Evolutionary conservation across 1,140 invertebrate genomes (phyloP).

Genomic region (Choristoneura fumiferana): DNA sequence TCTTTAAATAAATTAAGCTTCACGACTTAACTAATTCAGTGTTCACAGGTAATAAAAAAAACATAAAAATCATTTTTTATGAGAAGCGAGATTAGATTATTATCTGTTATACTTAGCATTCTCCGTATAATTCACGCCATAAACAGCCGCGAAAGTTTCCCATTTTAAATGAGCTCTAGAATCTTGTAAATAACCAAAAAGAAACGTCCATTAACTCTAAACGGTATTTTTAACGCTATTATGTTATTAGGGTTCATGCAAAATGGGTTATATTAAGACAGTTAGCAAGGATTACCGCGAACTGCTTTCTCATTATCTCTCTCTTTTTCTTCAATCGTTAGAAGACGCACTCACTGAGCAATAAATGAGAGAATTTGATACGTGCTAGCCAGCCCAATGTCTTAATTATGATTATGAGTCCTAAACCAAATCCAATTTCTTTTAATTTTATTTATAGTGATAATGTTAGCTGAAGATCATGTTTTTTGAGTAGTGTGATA

Average conservation of each 20-base stretch:
- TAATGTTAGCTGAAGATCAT: too few relatives aligned
- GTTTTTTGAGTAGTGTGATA: too few relatives aligned
- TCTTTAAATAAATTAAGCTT: too few relatives aligned
- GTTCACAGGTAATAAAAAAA: constrained; percentile 7
- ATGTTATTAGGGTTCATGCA: constrained; percentile 7
- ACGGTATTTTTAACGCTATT: constrained; percentile 12
- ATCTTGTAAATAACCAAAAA: constrained; percentile 1
- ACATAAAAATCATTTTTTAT: not conserved
- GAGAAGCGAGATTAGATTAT: not conserved
- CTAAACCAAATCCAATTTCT: too few relatives aligned
- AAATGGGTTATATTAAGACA: not conserved
- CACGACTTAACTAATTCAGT: not conserved
- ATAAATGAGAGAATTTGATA: too few relatives aligned
- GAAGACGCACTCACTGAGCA: too few relatives aligned
- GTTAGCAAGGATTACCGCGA: too few relatives aligned
- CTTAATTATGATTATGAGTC: too few relatives aligned
- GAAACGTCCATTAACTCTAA: constrained; percentile 12
- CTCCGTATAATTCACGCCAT: not conserved
- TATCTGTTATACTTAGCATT: constrained; percentile 10
- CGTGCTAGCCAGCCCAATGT: too few relatives aligned
- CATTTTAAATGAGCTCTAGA: constrained; percentile 14
- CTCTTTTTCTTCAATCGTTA: too few relatives aligned
- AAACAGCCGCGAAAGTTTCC: constrained; percentile 8
- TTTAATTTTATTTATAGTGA: too few relatives aligned
- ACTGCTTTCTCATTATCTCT: too few relatives aligned